A percentile compares a stretch with the other conserved stretches of the same genome.
phyloP scores from a whole-genome alignment of 1,140 invertebrate genomes.

The Brachionus koreanus region DNA sequence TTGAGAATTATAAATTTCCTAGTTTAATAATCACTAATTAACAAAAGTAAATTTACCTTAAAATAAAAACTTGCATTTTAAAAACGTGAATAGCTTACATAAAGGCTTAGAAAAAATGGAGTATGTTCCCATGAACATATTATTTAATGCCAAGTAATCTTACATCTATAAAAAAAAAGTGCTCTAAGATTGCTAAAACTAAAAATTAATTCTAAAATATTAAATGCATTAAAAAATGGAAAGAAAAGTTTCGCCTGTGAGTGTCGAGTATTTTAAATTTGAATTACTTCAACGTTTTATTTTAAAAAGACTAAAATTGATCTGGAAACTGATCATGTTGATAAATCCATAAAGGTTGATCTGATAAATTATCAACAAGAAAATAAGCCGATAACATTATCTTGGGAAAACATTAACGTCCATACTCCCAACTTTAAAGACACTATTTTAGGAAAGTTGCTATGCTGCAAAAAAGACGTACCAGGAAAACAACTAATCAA shows the following conservation, averaged over 20 bases:
- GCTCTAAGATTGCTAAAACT: background rate
- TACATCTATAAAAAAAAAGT: background rate
- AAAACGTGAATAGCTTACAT: background rate
- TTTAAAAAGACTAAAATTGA: slow-evolving; percentile 7
- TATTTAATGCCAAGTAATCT: background rate
- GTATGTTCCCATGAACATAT: background rate
- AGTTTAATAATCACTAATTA: no score
- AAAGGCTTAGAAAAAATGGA: background rate
- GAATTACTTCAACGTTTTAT: background rate
- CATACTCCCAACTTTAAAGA: slow-evolving; percentile 30
- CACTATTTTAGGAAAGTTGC: background rate
- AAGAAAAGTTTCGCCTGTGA: slow-evolving; percentile 19
- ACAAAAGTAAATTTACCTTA: no score
- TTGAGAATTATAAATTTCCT: no score
- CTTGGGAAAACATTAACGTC: slow-evolving; percentile 41
- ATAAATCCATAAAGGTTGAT: background rate
- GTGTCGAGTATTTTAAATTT: background rate
- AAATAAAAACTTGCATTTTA: background rate
- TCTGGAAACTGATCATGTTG: background rate
- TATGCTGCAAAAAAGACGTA: slow-evolving; percentile 42
- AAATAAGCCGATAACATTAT: background rate
- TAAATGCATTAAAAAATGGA: background rate
- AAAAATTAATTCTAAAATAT: background rate
- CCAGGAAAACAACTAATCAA: slow-evolving; percentile 27
- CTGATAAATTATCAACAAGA: background rate